Evolutionary conservation across 2,888 invertebrate genomes (phyloP), one percentile per base, ranked within the genome.

Genomic region (Resseliella maxima): DNA sequence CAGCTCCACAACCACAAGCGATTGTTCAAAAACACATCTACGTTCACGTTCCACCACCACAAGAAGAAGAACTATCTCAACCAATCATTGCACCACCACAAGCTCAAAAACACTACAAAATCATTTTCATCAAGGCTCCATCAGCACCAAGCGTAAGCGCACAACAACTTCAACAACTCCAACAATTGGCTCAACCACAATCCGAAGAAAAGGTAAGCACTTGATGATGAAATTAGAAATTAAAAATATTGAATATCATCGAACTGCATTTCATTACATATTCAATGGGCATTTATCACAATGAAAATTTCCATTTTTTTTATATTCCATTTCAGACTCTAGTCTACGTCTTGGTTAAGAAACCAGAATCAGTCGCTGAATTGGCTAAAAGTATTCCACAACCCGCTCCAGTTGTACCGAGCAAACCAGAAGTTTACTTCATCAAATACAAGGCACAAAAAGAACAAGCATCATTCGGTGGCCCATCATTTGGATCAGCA

Each of bases 41-140:
- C 72, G 72, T 72, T 10, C 72, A 72, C 18, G 72, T 72, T 31
- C 72, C 72, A 72, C 72, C 72, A 31, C 72, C 72, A 72, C 21
- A 72, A 15, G 21, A 72, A 72, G 72, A 72, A 31, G 72, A 72
- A 31, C 12, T 72, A 10, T 31, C 72, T 31, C 72, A 72, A 27
- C 72, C 27, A 72, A 10, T 12, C 35, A 50, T 8, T 12, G 5
- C 59, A 10, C 72, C 72, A 72, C 10, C 2, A 12, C 31, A 31
- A 72, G 35, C 45, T 18, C 86, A 86, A 83, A 86, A 86, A 24
- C 72, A 86, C 50, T 86, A 86, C 50, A 81, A 83, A 81, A 86
- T 86, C 41, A 83, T 86, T 21, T 86, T 86, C 86, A 86, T 86
- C 27, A 86, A 86, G 45, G 86, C 86, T n/a, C 83, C 83, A 83